A percentile compares a stretch with the other conserved stretches of the same genome.
These are phyloP conservation scores for Rhegmatorhina hoffmannsi DNA, from an alignment of 2,113 vertebrate species.

Conservation along the genomic window DNA sequence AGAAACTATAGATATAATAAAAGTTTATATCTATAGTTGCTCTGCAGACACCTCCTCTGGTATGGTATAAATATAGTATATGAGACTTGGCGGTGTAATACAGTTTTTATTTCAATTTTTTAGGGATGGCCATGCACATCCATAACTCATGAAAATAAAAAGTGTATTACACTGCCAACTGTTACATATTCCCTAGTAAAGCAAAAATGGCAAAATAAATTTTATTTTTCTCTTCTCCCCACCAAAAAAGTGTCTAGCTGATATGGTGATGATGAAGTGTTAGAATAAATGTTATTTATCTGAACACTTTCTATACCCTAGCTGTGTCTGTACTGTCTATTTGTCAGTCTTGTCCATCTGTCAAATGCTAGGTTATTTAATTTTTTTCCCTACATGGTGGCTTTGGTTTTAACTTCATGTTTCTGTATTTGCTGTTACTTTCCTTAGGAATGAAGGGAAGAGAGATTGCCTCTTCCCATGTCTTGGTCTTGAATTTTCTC, in stretches of 20 bases:
- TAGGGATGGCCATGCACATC: slow-evolving; percentile 74
- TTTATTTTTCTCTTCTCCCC: slow-evolving; percentile 58
- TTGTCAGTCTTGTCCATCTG: slow-evolving; percentile 3
- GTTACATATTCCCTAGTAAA: slow-evolving; percentile 75
- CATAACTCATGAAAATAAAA: slow-evolving; percentile 78
- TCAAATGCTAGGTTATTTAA: neutral
- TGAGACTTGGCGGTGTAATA: slow-evolving; percentile 74
- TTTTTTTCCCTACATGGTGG: neutral
- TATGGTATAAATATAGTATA: slow-evolving; percentile 78
- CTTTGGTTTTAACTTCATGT: slow-evolving; percentile 39
- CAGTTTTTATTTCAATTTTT: slow-evolving; percentile 77
- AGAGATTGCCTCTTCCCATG: neutral
- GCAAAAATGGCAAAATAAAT: slow-evolving; percentile 76
- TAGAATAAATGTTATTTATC: slow-evolving; percentile 41
- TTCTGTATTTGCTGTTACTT: neutral
- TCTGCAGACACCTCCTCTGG: slow-evolving; percentile 75
- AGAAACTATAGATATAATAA: slow-evolving; percentile 77
- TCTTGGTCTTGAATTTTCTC: neutral
- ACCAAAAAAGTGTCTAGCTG: slow-evolving; percentile 50
- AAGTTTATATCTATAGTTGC: slow-evolving; percentile 76
- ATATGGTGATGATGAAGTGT: slow-evolving; percentile 41
- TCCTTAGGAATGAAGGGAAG: neutral
- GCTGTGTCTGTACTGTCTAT: neutral
- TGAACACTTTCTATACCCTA: neutral
- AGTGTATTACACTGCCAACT: slow-evolving; percentile 76